Evolutionary conservation across 64 coral and sea anemone species (phyloP).

Genomic region (Stichodactyla helianthus): DNA sequence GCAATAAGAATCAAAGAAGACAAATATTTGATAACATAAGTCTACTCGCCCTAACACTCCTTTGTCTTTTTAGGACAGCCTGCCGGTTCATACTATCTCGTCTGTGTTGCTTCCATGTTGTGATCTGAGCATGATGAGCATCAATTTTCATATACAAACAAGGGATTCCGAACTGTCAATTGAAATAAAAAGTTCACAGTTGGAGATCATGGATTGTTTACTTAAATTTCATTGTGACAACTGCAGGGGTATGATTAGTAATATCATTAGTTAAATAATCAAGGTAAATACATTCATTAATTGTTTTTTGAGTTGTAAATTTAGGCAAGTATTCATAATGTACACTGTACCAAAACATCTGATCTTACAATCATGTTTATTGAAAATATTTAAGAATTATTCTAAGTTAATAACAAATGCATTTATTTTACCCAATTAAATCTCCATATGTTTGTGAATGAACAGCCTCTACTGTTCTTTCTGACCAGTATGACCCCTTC

Average conservation of each 20-base stretch:
- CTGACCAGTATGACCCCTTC: too few species aligned
- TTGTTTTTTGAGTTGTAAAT: too few species aligned
- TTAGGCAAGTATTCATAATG: too few species aligned
- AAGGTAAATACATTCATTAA: constrained; percentile 42
- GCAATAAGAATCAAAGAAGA: not conserved
- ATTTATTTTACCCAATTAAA: too few species aligned
- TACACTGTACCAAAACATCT: too few species aligned
- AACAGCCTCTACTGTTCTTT: too few species aligned
- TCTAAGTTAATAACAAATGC: too few species aligned
- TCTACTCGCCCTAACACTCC: constrained; percentile 89
- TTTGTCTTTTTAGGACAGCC: constrained; percentile 54
- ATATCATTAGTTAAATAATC: not conserved
- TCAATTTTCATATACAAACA: constrained; percentile 93
- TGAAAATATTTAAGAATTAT: too few species aligned
- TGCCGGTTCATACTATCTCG: constrained; percentile 52
- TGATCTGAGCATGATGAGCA: constrained; percentile 70
- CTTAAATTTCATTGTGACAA: not conserved
- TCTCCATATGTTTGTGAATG: too few species aligned
- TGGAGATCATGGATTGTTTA: not conserved
- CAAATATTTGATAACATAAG: not conserved
- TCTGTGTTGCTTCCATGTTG: constrained; percentile 79
- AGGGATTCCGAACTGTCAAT: constrained; percentile 85
- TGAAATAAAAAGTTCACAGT: not conserved
- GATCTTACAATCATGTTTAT: too few species aligned
- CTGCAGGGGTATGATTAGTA: not conserved